These are phyloP conservation scores for Pollenia griseotomentosa DNA, from an alignment of 2,888 invertebrate genomes.

Conservation along the genomic window DNA sequence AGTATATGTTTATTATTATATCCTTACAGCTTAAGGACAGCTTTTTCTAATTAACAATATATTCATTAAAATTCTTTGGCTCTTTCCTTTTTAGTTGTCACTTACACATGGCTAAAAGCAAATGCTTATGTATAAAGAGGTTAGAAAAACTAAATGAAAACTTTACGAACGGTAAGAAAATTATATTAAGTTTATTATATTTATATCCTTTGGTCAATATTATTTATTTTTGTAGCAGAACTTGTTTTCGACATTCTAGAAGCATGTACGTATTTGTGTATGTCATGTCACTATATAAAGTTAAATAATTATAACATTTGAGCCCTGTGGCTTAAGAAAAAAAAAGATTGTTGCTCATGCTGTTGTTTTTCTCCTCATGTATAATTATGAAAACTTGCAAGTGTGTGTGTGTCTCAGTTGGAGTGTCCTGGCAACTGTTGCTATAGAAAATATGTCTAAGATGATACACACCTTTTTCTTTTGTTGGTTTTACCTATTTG, in stretches of 20 bases:
- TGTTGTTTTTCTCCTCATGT: not conserved
- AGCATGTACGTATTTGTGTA: not conserved
- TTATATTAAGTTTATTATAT: conserved; percentile 50
- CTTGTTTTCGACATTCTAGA: not conserved
- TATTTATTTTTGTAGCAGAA: not conserved
- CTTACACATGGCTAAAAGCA: not conserved
- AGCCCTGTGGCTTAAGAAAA: conserved; percentile 61
- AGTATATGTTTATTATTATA: conserved; percentile 34
- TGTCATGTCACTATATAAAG: not conserved
- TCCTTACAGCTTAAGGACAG: conserved; percentile 69
- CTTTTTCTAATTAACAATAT: conserved; percentile 74
- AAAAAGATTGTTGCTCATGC: conserved; percentile 32
- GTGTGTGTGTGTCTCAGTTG: not conserved
- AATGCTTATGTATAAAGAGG: not conserved
- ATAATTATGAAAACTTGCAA: conserved; percentile 35
- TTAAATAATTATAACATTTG: conserved; percentile 50
- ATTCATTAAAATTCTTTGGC: conserved; percentile 68
- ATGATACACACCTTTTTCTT: conserved; percentile 1
- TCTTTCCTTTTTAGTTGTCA: not conserved
- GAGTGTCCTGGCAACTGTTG: conserved; percentile 60
- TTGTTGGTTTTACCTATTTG: conserved; percentile 59
- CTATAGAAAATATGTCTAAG: conserved; percentile 34
- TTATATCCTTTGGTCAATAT: conserved; percentile 48
- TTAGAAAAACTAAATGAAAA: not conserved
- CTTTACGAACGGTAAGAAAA: not conserved